Evolutionary conservation across 1,140 invertebrate species (phyloP).

Genomic region (Achroia grisella): DNA sequence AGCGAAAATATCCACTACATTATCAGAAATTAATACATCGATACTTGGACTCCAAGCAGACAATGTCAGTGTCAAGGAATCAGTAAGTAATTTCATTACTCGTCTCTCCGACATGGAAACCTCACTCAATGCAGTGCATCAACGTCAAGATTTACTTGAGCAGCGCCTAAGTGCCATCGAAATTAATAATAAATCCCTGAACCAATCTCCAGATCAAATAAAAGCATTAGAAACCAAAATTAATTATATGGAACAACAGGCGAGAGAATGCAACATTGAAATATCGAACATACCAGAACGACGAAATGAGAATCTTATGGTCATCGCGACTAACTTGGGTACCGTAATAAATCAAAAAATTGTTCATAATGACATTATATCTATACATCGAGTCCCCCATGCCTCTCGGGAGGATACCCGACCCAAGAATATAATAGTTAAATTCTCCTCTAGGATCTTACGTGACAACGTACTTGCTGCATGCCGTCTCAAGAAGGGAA

Average conservation of each 20-base stretch:
- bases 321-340: not conserved
- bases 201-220: too few species aligned
- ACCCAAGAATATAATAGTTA: constrained; percentile 1
- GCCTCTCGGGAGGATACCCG: not conserved
- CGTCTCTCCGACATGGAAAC: too few species aligned
- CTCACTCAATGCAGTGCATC: too few species aligned
- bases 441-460: not conserved
- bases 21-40: too few species aligned
- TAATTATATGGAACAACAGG: not conserved
- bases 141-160: too few species aligned
- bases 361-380: not conserved
- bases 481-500: not conserved
- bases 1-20: too few species aligned
- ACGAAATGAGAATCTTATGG: not conserved
- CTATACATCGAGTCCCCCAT: not conserved
- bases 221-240: not conserved
- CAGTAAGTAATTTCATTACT: too few species aligned
- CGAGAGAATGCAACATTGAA: constrained; percentile 1
- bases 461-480: not conserved
- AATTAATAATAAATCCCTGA: too few species aligned
- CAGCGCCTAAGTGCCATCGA: too few species aligned
- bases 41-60: too few species aligned
- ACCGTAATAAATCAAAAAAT: not conserved
- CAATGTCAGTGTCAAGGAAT: too few species aligned
- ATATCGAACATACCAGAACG: not conserved